Evolutionary conservation across 2,797 vertebrate genomes (phyloP), one percentile per base, ranked within the genome.

Genomic region (Melopsittacus undulatus): DNA sequence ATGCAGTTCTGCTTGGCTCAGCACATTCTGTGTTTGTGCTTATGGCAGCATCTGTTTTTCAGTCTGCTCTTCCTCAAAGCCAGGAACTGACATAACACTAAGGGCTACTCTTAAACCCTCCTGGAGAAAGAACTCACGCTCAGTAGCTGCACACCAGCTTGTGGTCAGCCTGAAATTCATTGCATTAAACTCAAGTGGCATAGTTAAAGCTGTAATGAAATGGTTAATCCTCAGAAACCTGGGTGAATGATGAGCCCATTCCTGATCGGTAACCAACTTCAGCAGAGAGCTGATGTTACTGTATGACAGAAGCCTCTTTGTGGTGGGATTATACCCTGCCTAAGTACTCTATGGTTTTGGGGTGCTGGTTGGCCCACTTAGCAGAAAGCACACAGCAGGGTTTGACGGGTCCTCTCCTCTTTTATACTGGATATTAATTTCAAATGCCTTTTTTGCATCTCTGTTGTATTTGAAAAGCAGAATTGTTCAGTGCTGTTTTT

Each of bases 21-120:
- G 86, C 94, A 72, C 49, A 40, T 75, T 74, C 40, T 34, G 34
- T 3, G 24, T 57, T 89, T 85, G 61, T 68, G 66, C 64, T 93
- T 89, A 51, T 40, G 72, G 75, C 76, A 93, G 69, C 74, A 67
- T 82, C 80, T 91, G 57, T 30, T 91, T 89, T 91, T 69, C 64
- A 38, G 59, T 66, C 63, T 67, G 68, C 27, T 86, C 59, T 86
- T 94, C 49, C 81, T 93, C 21, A 21, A 45, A 63, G n/a, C 59
- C 4, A 4, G 63, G 63, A 77, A 64, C 49, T 83, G 67, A 40
- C n/a, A 2, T 78, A 88, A 69, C 67, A 46, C 61, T 49, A 57
- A 72, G 30, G 66, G 45, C 43, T 79, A 42, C 64, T 46, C 83
- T 67, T 69, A 69, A 92, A 79, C 38, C 11, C 45, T 73, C 43